These are phyloP conservation scores for Echiichthys vipera DNA, from an alignment of 2,797 vertebrate species.

Conservation along the genomic window DNA sequence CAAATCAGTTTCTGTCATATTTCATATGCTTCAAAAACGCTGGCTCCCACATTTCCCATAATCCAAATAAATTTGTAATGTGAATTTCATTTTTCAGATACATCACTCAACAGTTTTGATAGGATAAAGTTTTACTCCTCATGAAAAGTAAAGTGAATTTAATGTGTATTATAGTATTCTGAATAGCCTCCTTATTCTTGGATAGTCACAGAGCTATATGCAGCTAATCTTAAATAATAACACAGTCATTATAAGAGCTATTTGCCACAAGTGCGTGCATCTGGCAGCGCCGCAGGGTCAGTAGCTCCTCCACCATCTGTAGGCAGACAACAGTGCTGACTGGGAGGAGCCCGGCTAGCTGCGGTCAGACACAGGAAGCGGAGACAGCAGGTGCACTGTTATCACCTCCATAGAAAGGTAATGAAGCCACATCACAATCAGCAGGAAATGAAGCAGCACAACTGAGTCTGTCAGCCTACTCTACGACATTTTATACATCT, in stretches of 20 bases:
- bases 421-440: slow-evolving; percentile 77
- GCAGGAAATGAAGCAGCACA: slow-evolving; percentile 73
- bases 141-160: background rate
- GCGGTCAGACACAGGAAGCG: slow-evolving; percentile 77
- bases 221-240: slow-evolving; percentile 49
- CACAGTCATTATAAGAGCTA: slow-evolving; percentile 30
- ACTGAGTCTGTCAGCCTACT: slow-evolving; percentile 45
- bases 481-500: slow-evolving; percentile 40
- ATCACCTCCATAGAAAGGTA: slow-evolving; percentile 80
- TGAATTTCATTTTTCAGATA: background rate
- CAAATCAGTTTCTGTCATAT: too few species aligned
- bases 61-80: background rate
- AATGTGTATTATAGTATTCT: background rate
- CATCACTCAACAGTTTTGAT: background rate
- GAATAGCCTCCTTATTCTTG: background rate
- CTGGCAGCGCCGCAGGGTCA: slow-evolving; percentile 48
- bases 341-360: slow-evolving; percentile 61
- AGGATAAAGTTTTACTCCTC: background rate
- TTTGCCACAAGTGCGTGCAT: slow-evolving; percentile 34
- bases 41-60: background rate
- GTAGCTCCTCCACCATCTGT: slow-evolving; percentile 68
- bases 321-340: slow-evolving; percentile 48
- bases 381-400: slow-evolving; percentile 81
- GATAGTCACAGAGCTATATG: slow-evolving; percentile 11
- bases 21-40: background rate